These are phyloP conservation scores for Crotophaga sulcirostris DNA, from an alignment of 2,113 vertebrate genomes.

Conservation along the genomic window DNA sequence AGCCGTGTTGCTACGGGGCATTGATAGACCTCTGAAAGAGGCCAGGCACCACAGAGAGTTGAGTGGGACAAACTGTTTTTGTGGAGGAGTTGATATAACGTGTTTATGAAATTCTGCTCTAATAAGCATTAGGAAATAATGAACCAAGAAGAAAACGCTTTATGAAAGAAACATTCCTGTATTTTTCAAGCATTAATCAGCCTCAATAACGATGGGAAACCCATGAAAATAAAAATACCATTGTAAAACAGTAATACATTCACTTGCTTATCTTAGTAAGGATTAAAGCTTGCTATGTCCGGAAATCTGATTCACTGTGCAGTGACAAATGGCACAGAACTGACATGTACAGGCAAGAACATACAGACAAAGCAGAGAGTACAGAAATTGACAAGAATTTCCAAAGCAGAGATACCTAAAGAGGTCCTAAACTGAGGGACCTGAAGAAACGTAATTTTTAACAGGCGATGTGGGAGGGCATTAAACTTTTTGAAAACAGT, in stretches of 20 bases:
- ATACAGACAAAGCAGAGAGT: not conserved
- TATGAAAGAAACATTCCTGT: not conserved
- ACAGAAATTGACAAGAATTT: not conserved
- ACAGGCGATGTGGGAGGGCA: not conserved
- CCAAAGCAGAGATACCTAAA: not conserved
- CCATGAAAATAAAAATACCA: not conserved
- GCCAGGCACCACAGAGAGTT: not conserved
- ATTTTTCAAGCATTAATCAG: not conserved
- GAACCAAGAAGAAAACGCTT: not conserved
- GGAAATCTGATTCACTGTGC: not conserved
- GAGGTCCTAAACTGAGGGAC: not conserved
- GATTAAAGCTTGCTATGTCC: not conserved
- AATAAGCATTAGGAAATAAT: not conserved
- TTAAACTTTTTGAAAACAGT: not conserved
- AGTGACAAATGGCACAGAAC: not conserved
- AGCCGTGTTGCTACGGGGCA: not conserved
- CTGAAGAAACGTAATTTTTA: not conserved
- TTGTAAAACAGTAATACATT: not conserved
- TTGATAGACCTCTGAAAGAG: not conserved
- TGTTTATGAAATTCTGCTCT: not conserved
- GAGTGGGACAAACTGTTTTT: not conserved
- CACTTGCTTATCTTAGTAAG: not conserved
- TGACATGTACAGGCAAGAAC: not conserved
- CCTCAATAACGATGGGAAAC: not conserved
- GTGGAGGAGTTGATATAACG: not conserved